These are phyloP conservation scores for Dryocosmus kuriphilus DNA, from an alignment of 2,888 invertebrate genomes.

Conservation along the genomic window DNA sequence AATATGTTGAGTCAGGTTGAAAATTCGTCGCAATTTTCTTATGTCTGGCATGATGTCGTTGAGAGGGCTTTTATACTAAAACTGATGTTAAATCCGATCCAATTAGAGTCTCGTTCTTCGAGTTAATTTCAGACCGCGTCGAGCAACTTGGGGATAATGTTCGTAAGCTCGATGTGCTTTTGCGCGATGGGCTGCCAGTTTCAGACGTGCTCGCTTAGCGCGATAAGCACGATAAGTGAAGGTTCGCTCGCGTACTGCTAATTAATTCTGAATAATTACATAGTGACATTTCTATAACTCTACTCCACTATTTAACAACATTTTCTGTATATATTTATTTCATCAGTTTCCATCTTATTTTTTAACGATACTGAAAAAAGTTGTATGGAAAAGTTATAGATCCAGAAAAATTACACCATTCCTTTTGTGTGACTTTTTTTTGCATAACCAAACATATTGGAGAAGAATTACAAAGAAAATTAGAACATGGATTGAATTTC, in stretches of 20 bases:
- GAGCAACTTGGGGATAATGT: constrained; percentile 42
- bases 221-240: constrained; percentile 41
- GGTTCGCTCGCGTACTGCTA: constrained; percentile 6
- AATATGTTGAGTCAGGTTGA: too few species aligned
- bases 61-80: constrained; percentile 25
- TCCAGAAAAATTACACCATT: too few species aligned
- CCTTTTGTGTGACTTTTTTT: too few species aligned
- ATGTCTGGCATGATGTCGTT: background rate
- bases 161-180: constrained; percentile 49
- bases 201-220: constrained; percentile 43
- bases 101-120: constrained; percentile 37
- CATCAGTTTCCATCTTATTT: too few species aligned
- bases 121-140: constrained; percentile 26
- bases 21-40: too few species aligned
- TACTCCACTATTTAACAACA: too few species aligned
- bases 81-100: constrained; percentile 37
- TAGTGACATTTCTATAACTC: background rate
- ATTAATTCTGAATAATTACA: constrained; percentile 33
- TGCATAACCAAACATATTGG: too few species aligned
- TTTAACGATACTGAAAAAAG: too few species aligned
- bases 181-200: constrained; percentile 46
- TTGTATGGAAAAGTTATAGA: too few species aligned
- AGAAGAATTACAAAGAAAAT: too few species aligned
- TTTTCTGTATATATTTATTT: too few species aligned
- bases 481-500: too few species aligned